A percentile compares a stretch with the other conserved stretches of the same genome.
Conservation (phyloP, 2,888 invertebrate species). For the Dioctria linearis region DNA sequence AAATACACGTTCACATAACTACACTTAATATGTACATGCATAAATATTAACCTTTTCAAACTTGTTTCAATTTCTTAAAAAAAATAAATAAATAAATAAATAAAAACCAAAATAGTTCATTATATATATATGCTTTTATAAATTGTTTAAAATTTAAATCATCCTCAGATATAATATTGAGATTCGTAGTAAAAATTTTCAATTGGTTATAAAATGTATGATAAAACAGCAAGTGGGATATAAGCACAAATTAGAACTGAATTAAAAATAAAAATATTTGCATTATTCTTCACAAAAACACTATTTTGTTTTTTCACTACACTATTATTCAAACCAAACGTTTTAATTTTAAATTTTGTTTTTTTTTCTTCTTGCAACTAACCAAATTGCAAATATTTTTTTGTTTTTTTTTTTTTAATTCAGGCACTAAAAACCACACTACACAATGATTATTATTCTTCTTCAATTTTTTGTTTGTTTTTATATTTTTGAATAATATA, state of each 20-base stretch:
- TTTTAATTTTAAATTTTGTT: background rate
- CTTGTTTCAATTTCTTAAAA: slow-evolving; percentile 69
- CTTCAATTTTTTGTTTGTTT: background rate
- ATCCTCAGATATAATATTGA: slow-evolving; percentile 1
- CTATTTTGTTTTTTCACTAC: background rate
- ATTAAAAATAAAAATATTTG: slow-evolving; percentile 61
- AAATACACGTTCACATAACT: slow-evolving; percentile 5
- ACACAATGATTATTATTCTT: slow-evolving; percentile 59
- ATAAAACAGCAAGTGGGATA: slow-evolving; percentile 67
- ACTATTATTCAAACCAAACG: slow-evolving; percentile 2
- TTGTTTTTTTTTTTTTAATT: background rate
- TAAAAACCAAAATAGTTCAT: background rate
- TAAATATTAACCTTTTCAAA: slow-evolving; percentile 65
- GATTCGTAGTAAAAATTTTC: slow-evolving; percentile 27
- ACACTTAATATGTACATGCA: slow-evolving; percentile 33
- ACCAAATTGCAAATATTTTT: slow-evolving; percentile 55
- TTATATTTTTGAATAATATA: background rate
- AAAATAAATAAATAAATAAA: too few species aligned
- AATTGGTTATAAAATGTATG: slow-evolving; percentile 21
- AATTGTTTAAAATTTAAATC: slow-evolving; percentile 5
- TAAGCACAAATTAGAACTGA: slow-evolving; percentile 63
- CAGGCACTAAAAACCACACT: slow-evolving; percentile 62
- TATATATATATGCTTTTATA: background rate
- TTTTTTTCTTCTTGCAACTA: slow-evolving; percentile 23
- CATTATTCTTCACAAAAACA: slow-evolving; percentile 55